Percentiles rank a stretch among this genome's conserved stretches.
phyloP scores from a whole-genome alignment of 1,140 invertebrate species.

The Pygmarrhopalites habei region DNA sequence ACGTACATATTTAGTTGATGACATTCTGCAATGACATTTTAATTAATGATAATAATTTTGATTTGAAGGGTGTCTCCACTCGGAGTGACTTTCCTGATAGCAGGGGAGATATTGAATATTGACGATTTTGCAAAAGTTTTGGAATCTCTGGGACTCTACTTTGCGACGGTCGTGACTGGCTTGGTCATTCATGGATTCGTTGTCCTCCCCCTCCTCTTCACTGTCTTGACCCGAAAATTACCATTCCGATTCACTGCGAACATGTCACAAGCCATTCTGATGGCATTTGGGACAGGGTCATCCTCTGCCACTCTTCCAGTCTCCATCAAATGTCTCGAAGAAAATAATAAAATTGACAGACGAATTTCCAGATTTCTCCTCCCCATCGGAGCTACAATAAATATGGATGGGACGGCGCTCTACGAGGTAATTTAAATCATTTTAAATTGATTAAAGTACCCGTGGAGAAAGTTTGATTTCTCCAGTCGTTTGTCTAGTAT shows the following conservation, averaged over 20 bases:
- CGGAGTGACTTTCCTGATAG: constrained; percentile 53
- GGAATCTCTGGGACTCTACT: constrained; percentile 49
- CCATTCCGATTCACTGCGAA: constrained; percentile 45
- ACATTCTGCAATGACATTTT: too few relatives aligned
- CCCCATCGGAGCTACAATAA: constrained; percentile 46
- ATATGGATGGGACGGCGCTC: constrained; percentile 46
- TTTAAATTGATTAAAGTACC: too few relatives aligned
- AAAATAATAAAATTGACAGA: constrained; percentile 54
- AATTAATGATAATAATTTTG: background rate
- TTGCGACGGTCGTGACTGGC: constrained; percentile 47
- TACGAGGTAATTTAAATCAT: too few relatives aligned
- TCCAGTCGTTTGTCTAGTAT: too few relatives aligned
- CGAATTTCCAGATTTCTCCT: constrained; percentile 54
- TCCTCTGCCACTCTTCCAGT: constrained; percentile 22
- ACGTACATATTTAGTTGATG: too few relatives aligned
- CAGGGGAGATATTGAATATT: constrained; percentile 51
- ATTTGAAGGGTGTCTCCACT: constrained; percentile 51
- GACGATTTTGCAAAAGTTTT: constrained; percentile 48
- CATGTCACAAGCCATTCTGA: constrained; percentile 47
- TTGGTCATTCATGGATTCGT: constrained; percentile 46
- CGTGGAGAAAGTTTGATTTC: too few relatives aligned
- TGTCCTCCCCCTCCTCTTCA: constrained; percentile 45
- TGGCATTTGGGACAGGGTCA: constrained; percentile 46
- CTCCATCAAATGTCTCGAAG: constrained; percentile 52
- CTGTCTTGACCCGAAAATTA: constrained; percentile 44